phyloP scores from a whole-genome alignment of 1,140 invertebrate genomes.

The Homarus americanus region DNA sequence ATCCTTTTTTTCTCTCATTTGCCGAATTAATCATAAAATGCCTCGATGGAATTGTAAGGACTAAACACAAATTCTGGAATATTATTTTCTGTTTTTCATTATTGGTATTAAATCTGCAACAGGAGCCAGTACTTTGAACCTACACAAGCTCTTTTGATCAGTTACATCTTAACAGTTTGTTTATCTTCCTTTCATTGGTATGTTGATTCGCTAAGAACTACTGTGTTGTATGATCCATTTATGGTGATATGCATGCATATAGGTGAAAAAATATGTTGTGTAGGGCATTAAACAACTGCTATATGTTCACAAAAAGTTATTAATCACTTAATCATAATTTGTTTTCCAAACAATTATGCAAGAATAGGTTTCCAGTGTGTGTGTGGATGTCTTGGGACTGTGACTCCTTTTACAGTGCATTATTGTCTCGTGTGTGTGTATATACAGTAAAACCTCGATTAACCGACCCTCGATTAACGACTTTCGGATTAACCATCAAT shows the following conservation, averaged over 20 bases:
- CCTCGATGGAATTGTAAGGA: background rate
- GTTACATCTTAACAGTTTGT: too few relatives aligned
- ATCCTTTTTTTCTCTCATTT: background rate
- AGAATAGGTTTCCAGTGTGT: too few relatives aligned
- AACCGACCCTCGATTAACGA: too few relatives aligned
- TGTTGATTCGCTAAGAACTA: background rate
- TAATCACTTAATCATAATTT: background rate
- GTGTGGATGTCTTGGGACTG: too few relatives aligned
- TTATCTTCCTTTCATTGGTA: background rate
- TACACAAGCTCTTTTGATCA: too few relatives aligned
- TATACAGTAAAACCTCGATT: too few relatives aligned
- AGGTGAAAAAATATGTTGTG: background rate
- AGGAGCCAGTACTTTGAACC: too few relatives aligned
- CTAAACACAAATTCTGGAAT: background rate
- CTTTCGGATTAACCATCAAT: too few relatives aligned
- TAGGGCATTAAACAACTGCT: background rate
- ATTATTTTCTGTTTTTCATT: background rate
- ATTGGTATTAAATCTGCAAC: too few relatives aligned
- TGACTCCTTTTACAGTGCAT: too few relatives aligned
- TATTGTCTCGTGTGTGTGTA: too few relatives aligned
- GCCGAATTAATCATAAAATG: background rate
- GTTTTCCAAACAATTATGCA: too few relatives aligned
- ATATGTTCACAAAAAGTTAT: background rate
- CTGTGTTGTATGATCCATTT: background rate
- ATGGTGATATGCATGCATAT: background rate